phyloP scores from a whole-genome alignment of 2,797 vertebrate species.

The Luscinia megarhynchos region DNA sequence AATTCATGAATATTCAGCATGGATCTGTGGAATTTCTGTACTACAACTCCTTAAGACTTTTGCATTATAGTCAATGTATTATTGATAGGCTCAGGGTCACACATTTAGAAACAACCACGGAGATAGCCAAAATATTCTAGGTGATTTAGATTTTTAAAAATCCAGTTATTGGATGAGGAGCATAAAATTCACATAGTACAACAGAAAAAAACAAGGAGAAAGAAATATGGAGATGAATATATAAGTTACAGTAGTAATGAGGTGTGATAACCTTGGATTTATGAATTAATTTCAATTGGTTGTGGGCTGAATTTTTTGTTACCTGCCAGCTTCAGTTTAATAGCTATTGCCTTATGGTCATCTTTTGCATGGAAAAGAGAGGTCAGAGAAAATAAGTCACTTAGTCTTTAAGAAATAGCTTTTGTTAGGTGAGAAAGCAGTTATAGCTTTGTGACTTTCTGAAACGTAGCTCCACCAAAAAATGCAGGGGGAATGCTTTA shows the following conservation, averaged over 20 bases:
- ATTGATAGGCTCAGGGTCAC: not conserved
- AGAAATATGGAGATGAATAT: not conserved
- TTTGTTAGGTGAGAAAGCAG: not conserved
- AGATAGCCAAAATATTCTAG: not conserved
- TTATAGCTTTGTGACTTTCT: not conserved
- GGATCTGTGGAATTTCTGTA: not conserved
- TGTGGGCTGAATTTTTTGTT: not conserved
- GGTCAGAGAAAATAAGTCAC: not conserved
- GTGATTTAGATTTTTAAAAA: not conserved
- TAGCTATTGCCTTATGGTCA: not conserved
- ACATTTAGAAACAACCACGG: not conserved
- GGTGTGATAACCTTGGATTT: not conserved
- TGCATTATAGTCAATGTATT: not conserved
- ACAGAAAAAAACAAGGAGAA: not conserved
- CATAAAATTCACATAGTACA: not conserved
- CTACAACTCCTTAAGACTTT: not conserved
- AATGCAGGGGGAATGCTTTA: not conserved
- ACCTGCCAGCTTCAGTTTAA: not conserved
- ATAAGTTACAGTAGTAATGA: not conserved
- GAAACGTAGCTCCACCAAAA: not conserved
- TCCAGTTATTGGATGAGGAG: not conserved
- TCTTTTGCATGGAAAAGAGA: not conserved
- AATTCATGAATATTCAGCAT: not conserved
- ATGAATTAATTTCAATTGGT: not conserved
- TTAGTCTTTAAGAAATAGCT: slow-evolving; percentile 16